Percentiles rank a stretch among this genome's conserved stretches.
phyloP scores from a whole-genome alignment of 2,888 invertebrate genomes.

The Clostera curtula region DNA sequence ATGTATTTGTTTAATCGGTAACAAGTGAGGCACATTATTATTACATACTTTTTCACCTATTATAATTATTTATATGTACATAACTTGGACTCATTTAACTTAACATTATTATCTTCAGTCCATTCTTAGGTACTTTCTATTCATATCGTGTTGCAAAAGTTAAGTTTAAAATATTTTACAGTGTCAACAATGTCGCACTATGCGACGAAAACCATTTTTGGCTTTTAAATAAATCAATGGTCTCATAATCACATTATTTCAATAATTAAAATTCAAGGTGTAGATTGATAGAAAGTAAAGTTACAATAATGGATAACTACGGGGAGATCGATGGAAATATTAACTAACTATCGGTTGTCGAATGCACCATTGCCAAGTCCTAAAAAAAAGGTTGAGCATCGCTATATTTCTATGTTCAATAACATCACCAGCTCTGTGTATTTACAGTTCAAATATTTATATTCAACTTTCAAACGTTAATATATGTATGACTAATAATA shows the following conservation, averaged over 20 bases:
- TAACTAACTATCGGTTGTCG: constrained; percentile 21
- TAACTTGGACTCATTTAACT: constrained; percentile 37
- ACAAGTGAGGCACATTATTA: constrained; percentile 69
- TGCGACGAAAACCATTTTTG: constrained; percentile 47
- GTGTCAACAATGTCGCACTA: constrained; percentile 46
- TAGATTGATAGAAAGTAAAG: constrained; percentile 24
- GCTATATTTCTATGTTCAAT: too few relatives aligned
- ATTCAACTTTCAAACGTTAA: too few relatives aligned
- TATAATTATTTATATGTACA: constrained; percentile 32
- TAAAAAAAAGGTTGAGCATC: constrained; percentile 14
- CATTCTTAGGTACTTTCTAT: constrained; percentile 38
- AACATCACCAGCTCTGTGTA: too few relatives aligned
- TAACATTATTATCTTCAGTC: constrained; percentile 45
- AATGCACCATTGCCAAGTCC: constrained; percentile 22
- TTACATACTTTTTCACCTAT: constrained; percentile 33
- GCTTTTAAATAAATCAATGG: constrained; percentile 62
- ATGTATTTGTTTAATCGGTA: constrained; percentile 64
- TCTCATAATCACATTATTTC: constrained; percentile 61
- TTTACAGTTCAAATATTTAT: too few relatives aligned
- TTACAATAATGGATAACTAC: constrained; percentile 25
- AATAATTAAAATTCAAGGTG: constrained; percentile 28
- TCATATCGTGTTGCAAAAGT: constrained; percentile 26
- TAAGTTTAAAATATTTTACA: constrained; percentile 30
- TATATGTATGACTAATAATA: too few relatives aligned
- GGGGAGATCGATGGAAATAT: constrained; percentile 21